phyloP scores from a whole-genome alignment of 2,797 vertebrate species.

The Acanthis flammea region DNA sequence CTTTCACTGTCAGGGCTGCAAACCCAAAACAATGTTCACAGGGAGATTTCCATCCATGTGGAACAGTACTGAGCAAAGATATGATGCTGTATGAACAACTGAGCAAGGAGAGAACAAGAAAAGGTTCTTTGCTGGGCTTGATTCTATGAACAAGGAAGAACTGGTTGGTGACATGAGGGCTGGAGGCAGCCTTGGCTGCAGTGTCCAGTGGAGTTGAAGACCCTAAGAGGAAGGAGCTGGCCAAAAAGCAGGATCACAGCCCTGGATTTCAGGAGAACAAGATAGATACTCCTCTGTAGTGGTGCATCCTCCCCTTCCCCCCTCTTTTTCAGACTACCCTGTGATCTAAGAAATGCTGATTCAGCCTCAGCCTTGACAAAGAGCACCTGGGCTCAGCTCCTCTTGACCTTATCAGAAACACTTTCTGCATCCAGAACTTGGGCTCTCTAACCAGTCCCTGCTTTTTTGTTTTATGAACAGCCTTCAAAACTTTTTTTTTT shows the following conservation, averaged over 20 bases:
- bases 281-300: not conserved
- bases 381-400: not conserved
- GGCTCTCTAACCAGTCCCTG: not conserved
- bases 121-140: not conserved
- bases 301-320: not conserved
- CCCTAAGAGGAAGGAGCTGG: not conserved
- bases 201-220: not conserved
- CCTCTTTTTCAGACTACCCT: not conserved
- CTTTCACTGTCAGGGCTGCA: not conserved
- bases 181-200: not conserved
- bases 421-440: not conserved
- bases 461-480: not conserved
- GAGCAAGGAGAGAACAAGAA: not conserved
- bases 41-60: not conserved
- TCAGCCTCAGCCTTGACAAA: accelerated
- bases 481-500: not conserved
- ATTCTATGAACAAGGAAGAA: not conserved
- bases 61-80: not conserved
- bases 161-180: not conserved
- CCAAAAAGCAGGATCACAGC: not conserved
- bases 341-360: not conserved
- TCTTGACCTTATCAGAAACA: not conserved
- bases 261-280: not conserved
- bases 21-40: not conserved
- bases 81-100: not conserved